Evolutionary conservation across 53 echinoderm and acorn worm species (phyloP).

Genomic region (Zoroaster sp.): DNA sequence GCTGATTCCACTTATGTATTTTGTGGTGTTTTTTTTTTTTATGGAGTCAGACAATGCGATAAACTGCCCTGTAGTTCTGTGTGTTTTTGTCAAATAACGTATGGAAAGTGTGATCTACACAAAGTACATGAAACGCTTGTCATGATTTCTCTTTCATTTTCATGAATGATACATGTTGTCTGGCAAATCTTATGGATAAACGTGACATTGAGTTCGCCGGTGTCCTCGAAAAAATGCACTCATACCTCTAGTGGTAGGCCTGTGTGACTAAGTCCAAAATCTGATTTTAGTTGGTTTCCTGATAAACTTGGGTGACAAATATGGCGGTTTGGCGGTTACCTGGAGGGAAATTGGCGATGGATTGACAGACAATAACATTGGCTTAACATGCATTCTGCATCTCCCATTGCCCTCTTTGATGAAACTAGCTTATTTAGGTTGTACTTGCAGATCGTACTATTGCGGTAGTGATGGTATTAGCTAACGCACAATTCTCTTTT

Average conservation of each 20-base stretch:
- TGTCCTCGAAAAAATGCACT: no score
- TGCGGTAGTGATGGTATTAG: neutral
- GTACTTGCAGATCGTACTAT: neutral
- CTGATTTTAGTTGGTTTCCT: neutral
- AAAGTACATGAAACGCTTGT: neutral
- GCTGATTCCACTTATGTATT: neutral
- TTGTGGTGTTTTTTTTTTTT: neutral
- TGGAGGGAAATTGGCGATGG: neutral
- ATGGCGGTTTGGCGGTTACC: neutral
- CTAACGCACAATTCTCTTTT: neutral
- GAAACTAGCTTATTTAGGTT: neutral
- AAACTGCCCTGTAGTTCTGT: neutral
- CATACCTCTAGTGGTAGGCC: no score
- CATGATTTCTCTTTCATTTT: neutral
- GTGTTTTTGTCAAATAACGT: neutral
- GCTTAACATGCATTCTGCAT: neutral
- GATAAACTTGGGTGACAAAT: conserved; percentile 7
- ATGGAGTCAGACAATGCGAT: neutral
- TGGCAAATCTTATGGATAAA: neutral
- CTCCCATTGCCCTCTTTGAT: neutral
- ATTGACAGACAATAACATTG: neutral
- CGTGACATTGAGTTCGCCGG: no score
- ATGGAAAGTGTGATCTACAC: neutral
- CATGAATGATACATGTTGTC: neutral
- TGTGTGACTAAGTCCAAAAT: no score